Evolutionary conservation across 2,797 vertebrate species (phyloP).

Genomic region (Zonotrichia albicollis): DNA sequence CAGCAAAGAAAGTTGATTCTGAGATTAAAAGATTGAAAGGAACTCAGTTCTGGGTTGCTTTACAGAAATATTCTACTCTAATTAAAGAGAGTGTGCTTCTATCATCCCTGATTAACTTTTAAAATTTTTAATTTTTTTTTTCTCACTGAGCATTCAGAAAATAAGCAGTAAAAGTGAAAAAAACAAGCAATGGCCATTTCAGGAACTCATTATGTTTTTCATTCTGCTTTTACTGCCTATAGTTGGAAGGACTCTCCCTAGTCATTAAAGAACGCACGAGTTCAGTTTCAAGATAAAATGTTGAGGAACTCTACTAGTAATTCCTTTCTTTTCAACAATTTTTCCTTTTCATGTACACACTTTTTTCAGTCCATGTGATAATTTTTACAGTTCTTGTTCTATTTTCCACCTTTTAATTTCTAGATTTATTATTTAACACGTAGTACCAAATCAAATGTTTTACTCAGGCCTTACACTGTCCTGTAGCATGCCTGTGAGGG

Average conservation of each 20-base stretch:
- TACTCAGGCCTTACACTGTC: neutral
- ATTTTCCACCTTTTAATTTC: neutral
- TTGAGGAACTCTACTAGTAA: neutral
- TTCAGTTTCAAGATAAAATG: neutral
- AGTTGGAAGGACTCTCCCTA: neutral
- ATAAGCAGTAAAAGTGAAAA: neutral
- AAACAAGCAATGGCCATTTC: neutral
- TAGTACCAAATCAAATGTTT: neutral
- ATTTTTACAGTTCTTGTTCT: neutral
- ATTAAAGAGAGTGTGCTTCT: neutral
- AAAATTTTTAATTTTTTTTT: neutral
- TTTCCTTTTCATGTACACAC: neutral
- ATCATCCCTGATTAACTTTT: neutral
- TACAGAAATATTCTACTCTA: neutral
- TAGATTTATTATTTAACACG: neutral
- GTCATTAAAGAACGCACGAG: neutral
- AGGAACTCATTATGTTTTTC: neutral
- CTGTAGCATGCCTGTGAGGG: fast-evolving
- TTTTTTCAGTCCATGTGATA: neutral
- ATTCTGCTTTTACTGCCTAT: neutral
- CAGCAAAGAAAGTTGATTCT: neutral
- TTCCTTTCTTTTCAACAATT: neutral
- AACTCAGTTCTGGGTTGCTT: neutral
- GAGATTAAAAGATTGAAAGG: neutral
- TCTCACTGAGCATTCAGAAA: neutral